Conservation (phyloP, 2,113 vertebrate genomes). For the Plotosus lineatus region DNA sequence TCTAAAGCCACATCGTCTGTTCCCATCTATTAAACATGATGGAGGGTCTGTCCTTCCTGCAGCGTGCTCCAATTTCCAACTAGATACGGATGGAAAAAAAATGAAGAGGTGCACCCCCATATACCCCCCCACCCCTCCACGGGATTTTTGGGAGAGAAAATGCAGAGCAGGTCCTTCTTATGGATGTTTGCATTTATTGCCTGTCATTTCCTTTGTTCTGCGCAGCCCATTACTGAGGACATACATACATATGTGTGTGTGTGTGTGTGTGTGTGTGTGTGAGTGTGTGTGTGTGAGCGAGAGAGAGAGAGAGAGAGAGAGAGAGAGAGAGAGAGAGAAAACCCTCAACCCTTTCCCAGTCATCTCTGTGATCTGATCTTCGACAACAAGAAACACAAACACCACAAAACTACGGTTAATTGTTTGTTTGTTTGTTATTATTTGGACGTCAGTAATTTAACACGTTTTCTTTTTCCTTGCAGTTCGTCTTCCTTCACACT, state of each 20-base stretch:
- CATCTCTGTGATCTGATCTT: not conserved
- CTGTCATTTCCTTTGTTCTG: constrained; percentile 34
- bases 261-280: not conserved
- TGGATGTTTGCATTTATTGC: constrained; percentile 35
- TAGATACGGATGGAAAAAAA: constrained; percentile 34
- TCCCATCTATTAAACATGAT: constrained; percentile 45
- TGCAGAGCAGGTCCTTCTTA: constrained; percentile 7
- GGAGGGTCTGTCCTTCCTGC: constrained; percentile 29
- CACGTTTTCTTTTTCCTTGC: not conserved
- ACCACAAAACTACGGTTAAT: not conserved
- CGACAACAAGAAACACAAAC: not conserved
- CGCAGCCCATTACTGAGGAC: not conserved
- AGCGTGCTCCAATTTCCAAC: constrained; percentile 19
- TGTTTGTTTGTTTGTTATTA: not conserved
- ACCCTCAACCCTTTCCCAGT: not conserved
- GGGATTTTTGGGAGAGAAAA: constrained; percentile 2
- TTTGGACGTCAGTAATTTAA: not conserved
- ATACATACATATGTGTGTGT: too few species aligned
- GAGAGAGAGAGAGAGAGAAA: not conserved
- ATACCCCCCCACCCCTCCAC: too few species aligned
- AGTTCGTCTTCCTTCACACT: not conserved
- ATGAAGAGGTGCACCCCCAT: constrained; percentile 11
- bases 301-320: not conserved
- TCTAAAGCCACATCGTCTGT: constrained; percentile 30
- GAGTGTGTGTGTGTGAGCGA: not conserved